Percentiles rank a stretch among this genome's conserved stretches.
phyloP scores from a whole-genome alignment of 2,797 vertebrate species.

The Chanos chanos region DNA sequence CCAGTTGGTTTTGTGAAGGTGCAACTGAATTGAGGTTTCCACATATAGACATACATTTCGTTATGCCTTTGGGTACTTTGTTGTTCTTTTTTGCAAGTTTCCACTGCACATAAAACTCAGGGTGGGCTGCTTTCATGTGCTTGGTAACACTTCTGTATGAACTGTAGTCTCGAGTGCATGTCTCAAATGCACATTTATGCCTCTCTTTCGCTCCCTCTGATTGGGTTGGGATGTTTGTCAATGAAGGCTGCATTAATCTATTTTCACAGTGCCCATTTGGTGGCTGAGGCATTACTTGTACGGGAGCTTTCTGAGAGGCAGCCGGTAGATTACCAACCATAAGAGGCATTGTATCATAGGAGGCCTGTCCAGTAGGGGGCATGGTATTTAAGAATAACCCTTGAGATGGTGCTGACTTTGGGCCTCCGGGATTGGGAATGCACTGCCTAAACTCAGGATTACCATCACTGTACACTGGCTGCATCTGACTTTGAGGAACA shows the following conservation, averaged over 20 bases:
- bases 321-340: conserved; percentile 43
- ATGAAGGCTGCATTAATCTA: conserved; percentile 18
- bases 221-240: conserved; percentile 21
- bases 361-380: conserved; percentile 19
- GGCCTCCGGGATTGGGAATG: conserved; percentile 36
- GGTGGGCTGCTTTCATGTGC: conserved; percentile 91
- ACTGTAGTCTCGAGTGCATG: conserved; percentile 86
- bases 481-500: conserved; percentile 35
- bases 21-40: conserved; percentile 62
- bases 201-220: conserved; percentile 64
- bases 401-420: conserved; percentile 35
- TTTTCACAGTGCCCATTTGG: conserved; percentile 42
- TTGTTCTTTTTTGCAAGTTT: conserved; percentile 81
- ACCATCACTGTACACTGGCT: conserved; percentile 45
- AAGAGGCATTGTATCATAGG: conserved; percentile 35
- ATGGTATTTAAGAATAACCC: conserved; percentile 41
- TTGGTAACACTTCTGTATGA: conserved; percentile 89
- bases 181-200: conserved; percentile 85
- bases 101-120: conserved; percentile 88
- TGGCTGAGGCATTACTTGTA: conserved; percentile 46
- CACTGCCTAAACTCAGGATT: conserved; percentile 41
- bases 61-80: conserved; percentile 62
- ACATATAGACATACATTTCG: conserved; percentile 51
- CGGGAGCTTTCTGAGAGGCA: conserved; percentile 55
- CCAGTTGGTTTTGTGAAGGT: conserved; percentile 58